Evolutionary conservation across 1,140 invertebrate species (phyloP), one percentile per base, ranked within the genome.

Genomic region (Pectinophora gossypiella): DNA sequence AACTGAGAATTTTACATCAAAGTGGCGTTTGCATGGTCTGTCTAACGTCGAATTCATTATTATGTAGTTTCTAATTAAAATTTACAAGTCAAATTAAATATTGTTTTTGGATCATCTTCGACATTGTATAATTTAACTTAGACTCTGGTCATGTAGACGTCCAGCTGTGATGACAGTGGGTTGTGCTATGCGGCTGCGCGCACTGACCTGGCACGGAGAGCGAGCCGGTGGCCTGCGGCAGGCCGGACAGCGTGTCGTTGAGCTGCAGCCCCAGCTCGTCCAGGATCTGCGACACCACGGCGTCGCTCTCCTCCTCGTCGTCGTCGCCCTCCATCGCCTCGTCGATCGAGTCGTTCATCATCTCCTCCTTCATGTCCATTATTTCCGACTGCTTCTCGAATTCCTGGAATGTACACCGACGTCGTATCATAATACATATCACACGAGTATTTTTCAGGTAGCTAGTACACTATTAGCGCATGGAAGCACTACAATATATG

Each of bases 311-410:
- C 79, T 99, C 98, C 86, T 99, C 98, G 81, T 99, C 98, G 32
- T 94, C 97, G 79, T 98, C 98, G 68, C 97, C 98, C 61, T 97
- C 98, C 94, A 99, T 98, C 1, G 98, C 98, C 89, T 99, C 98
- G 87, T 99, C 99, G 70, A 99, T 99, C 5, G 97, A 98, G 88
- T 99, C 99, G 86, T 98, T 98, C 94, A 99, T 99, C 91, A 99
- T 98, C 89, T 99, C 99, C 88, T 99, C 98, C 78, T 99, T 99
- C 98, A 99, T 99, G 80, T 99, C 98, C 98, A 99, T 99, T 54
- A 99, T 99, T 89, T 99, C 98, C 0, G 97, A 98, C 77, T 99
- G 98, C 72, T 99, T 99, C 87, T 99, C 98, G 91, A 99, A 99
- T 77, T 99, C 98, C 91, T 97, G 95, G 3, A 67, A 56, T 22